Evolutionary conservation across 1,140 invertebrate species (phyloP).

Genomic region (Dendroctonus ponderosae): DNA sequence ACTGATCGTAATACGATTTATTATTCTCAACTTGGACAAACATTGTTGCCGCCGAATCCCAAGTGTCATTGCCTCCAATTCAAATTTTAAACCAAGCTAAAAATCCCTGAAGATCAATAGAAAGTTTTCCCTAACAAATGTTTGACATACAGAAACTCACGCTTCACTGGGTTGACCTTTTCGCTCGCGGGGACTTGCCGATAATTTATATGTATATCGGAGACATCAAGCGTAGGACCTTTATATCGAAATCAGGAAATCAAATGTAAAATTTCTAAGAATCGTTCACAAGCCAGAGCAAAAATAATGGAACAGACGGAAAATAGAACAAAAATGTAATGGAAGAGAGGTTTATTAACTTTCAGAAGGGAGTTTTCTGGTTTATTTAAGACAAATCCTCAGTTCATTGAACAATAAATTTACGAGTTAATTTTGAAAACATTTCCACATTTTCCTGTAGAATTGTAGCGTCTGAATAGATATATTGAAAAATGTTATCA

Average conservation of each 20-base stretch:
- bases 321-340: not conserved
- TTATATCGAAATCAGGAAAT: slow-evolving; percentile 24
- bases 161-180: slow-evolving; percentile 20
- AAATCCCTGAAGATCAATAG: slow-evolving; percentile 20
- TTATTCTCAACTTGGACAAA: too few species aligned
- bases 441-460: too few species aligned
- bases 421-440: too few species aligned
- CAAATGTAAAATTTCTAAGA: slow-evolving; percentile 20
- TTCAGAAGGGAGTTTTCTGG: not conserved
- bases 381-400: not conserved
- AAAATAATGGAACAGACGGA: not conserved
- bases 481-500: too few species aligned
- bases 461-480: too few species aligned
- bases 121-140: slow-evolving; percentile 21
- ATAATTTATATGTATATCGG: slow-evolving; percentile 19
- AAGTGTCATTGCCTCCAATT: slow-evolving; percentile 8
- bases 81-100: not conserved
- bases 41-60: not conserved
- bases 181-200: slow-evolving; percentile 12
- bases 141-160: slow-evolving; percentile 25
- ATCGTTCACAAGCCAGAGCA: too few species aligned
- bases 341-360: slow-evolving; percentile 4
- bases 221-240: slow-evolving; percentile 19
- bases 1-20: too few species aligned
- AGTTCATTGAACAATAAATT: too few species aligned